Evolutionary conservation across 2,888 invertebrate genomes (phyloP).

Genomic region (Drosophila recens): DNA sequence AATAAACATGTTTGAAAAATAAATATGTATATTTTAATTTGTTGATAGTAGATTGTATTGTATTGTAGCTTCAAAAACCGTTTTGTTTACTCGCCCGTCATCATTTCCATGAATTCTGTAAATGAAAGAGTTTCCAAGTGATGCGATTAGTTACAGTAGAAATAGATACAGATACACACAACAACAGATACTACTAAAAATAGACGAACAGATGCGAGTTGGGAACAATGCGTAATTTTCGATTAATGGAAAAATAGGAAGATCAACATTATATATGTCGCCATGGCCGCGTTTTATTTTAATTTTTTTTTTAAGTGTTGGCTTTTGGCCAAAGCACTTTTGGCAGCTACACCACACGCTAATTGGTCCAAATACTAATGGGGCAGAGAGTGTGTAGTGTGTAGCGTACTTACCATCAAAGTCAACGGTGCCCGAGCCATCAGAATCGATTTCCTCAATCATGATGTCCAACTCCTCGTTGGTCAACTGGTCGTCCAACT

Average conservation of each 20-base stretch:
- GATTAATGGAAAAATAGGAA: slow-evolving; percentile 7
- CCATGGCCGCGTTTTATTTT: slow-evolving; percentile 20
- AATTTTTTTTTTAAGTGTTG: slow-evolving; percentile 23
- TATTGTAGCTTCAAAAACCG: slow-evolving; percentile 1
- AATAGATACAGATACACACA: background rate
- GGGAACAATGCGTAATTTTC: background rate
- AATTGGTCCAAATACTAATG: slow-evolving; percentile 35
- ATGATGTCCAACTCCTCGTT: slow-evolving; percentile 97
- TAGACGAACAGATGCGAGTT: slow-evolving; percentile 32
- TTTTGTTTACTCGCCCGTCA: slow-evolving; percentile 93
- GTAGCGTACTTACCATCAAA: slow-evolving; percentile 92
- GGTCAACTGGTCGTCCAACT: slow-evolving; percentile 97
- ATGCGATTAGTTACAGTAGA: slow-evolving; percentile 18
- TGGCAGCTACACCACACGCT: slow-evolving; percentile 33
- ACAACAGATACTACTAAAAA: slow-evolving; percentile 36
- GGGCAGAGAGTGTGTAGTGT: slow-evolving; percentile 16
- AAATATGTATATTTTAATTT: slow-evolving; percentile 21
- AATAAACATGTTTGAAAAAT: slow-evolving; percentile 18
- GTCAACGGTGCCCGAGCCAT: slow-evolving; percentile 99
- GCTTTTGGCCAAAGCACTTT: slow-evolving; percentile 49
- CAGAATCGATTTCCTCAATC: slow-evolving; percentile 99
- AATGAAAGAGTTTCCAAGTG: slow-evolving; percentile 81
- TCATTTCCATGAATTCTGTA: slow-evolving; percentile 98
- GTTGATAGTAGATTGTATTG: background rate
- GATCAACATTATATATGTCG: slow-evolving; percentile 35